Percentiles rank a stretch among this genome's conserved stretches.
Conservation (phyloP, 2,113 vertebrate species). For the Sarotherodon lohbergeri region DNA sequence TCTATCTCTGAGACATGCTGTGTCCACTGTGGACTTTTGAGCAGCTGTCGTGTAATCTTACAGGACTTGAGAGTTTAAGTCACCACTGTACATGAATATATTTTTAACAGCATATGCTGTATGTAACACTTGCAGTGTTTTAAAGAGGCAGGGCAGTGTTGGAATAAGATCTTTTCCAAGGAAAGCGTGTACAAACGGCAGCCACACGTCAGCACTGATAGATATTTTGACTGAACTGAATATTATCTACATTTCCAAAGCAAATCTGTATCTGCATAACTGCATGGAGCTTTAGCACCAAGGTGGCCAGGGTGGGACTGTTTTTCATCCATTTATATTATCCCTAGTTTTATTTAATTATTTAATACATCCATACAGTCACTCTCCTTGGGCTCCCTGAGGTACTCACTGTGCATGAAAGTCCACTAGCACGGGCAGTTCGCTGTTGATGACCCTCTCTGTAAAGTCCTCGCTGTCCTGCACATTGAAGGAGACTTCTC, state of each 20-base stretch:
- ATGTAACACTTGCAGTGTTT: not conserved
- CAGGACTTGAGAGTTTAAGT: not conserved
- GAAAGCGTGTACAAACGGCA: not conserved
- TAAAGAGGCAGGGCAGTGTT: not conserved
- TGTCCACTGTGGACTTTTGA: not conserved
- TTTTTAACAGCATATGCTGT: not conserved
- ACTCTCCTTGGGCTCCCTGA: not conserved
- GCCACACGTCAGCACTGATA: not conserved
- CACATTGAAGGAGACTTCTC: slow-evolving; percentile 81
- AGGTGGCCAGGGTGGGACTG: not conserved
- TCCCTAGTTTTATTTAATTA: not conserved
- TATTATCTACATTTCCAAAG: not conserved
- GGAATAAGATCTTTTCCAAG: not conserved
- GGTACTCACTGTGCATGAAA: slow-evolving; percentile 92
- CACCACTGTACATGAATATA: not conserved
- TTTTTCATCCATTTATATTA: not conserved
- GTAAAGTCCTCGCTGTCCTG: slow-evolving; percentile 92
- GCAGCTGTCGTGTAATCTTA: not conserved
- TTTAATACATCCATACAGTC: not conserved
- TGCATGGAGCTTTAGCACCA: not conserved
- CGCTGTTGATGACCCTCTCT: slow-evolving; percentile 87
- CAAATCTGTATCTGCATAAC: not conserved
- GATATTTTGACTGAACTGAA: not conserved
- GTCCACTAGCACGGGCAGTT: slow-evolving; percentile 88
- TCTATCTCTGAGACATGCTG: not conserved